These are phyloP conservation scores for Petrolisthes manimaculis DNA, from an alignment of 2,888 invertebrate species.

Conservation along the genomic window DNA sequence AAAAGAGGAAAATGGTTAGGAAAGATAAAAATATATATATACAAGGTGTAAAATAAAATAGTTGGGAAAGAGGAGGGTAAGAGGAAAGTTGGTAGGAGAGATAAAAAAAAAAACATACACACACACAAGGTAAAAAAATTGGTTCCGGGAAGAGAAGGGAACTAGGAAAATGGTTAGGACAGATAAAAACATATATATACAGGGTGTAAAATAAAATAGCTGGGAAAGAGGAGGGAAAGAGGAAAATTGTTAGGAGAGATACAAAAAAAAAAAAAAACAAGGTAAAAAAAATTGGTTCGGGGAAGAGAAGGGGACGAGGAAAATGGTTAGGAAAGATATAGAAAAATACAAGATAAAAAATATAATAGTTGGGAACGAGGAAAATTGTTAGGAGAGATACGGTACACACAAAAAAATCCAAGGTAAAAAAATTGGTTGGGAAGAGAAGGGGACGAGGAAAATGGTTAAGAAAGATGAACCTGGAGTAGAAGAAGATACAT, in stretches of 20 bases:
- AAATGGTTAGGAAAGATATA: background rate
- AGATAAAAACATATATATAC: background rate
- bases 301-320: background rate
- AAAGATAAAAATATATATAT: no score
- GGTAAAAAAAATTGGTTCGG: background rate
- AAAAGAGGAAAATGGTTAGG: background rate
- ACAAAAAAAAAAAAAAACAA: background rate
- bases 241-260: background rate
- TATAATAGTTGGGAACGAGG: background rate
- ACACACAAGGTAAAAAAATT: background rate
- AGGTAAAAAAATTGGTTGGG: background rate
- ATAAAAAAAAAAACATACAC: no score
- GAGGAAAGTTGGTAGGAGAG: no score
- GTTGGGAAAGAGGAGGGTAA: no score
- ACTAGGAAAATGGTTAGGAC: background rate
- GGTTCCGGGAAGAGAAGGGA: background rate
- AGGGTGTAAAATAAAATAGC: background rate
- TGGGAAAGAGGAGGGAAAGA: background rate
- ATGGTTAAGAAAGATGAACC: background rate
- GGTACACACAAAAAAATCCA: no score
- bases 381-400: background rate
- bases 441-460: background rate
- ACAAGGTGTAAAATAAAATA: no score
- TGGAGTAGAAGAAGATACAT: constrained; percentile 12
- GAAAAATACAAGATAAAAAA: background rate